phyloP scores from a whole-genome alignment of 2,888 invertebrate species.

The Aleiodes alternator region DNA sequence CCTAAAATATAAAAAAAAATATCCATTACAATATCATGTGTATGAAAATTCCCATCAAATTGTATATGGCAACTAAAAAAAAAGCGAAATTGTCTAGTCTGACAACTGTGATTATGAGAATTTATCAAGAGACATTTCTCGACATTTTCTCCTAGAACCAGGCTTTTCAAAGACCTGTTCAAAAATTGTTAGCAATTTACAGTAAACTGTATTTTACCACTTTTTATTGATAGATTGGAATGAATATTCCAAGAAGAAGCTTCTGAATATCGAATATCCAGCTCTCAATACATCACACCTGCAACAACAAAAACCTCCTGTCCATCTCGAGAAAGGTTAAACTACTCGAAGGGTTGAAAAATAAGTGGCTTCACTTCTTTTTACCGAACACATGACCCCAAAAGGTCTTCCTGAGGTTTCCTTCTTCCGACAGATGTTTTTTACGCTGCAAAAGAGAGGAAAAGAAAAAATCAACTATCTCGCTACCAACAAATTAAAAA shows the following conservation, averaged over 20 bases:
- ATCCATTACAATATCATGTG: too few relatives aligned
- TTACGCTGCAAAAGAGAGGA: not conserved
- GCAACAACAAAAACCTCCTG: conserved; percentile 37
- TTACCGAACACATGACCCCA: not conserved
- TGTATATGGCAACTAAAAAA: too few relatives aligned
- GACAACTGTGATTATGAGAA: too few relatives aligned
- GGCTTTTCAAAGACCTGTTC: too few relatives aligned
- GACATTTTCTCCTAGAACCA: not conserved
- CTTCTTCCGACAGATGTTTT: conserved; percentile 34
- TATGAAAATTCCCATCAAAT: too few relatives aligned
- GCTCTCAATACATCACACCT: conserved; percentile 24
- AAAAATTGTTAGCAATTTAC: too few relatives aligned
- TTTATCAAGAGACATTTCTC: too few relatives aligned
- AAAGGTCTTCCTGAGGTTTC: conserved; percentile 38
- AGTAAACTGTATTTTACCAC: not conserved
- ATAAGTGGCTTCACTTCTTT: conserved; percentile 27
- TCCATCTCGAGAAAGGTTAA: conserved; percentile 14
- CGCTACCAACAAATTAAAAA: not conserved
- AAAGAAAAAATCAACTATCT: not conserved
- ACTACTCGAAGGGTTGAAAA: conserved; percentile 25
- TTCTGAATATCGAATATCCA: not conserved
- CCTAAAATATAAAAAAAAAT: too few relatives aligned
- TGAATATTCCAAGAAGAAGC: not conserved
- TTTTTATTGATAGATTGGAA: not conserved
- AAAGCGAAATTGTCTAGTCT: too few relatives aligned